Base-by-base conservation (phyloP, 2,113 vertebrate species). In the Romanogobio albipinnatus region DNA sequence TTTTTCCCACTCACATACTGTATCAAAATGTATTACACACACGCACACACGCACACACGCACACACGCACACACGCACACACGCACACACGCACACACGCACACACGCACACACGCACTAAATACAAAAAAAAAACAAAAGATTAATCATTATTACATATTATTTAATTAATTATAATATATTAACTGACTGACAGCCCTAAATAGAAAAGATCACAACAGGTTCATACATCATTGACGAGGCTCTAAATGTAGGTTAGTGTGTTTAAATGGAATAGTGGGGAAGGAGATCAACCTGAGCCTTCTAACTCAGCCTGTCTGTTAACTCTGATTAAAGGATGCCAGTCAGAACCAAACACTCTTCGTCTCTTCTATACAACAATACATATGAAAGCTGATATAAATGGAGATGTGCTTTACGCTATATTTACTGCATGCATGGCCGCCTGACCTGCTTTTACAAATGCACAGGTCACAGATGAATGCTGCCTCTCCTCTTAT, bases 301-400 rank as follows among this genome's bases (percentile, higher is more conserved):
- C 61, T 64, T 59, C 36, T 43, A 24, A 33, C 53, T n/a, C 4
- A 49, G 24, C 9, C n/a, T 22, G 24, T 64, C 77, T 29, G 3
- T 26, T 62, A 80, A 64, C 39, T 7, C n/a, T 26, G 39, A 64
- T 64, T 47, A 29, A 66, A 66, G 0, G 5, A 49, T 22, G 39
- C 5, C 13, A 22, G 61, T 33, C 74, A 19, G 47, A 51, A 53
- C 7, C 78, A 81, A 29, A 19, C 15, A 0, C 26, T 51, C 15
- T 36, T 14, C 1, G 3, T 3, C 43, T 51, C 33, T 64, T 45
- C 3, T 64, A 24, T 26, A 61, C 36, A 59, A 39, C 47, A 4
- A 45, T 13, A 47, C 70, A 77, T 9, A 62, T 47, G 36, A 62
- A 62, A 62, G 77, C 58, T 62, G 39, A 26, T 79, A 62, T 79